These are phyloP conservation scores for Tetrax tetrax DNA, from an alignment of 2,113 vertebrate genomes.

Conservation along the genomic window DNA sequence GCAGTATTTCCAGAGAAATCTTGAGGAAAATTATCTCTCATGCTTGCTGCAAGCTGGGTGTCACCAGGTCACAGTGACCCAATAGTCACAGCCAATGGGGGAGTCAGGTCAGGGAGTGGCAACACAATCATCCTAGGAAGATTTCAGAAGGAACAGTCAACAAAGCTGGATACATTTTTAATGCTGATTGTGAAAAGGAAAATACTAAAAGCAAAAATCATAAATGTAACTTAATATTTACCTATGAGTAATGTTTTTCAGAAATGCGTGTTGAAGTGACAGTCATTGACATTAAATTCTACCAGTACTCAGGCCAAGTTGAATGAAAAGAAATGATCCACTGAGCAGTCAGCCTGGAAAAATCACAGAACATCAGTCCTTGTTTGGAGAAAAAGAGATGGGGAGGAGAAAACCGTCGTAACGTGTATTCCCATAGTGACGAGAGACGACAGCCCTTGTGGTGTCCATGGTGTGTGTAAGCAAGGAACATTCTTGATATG, in stretches of 20 bases:
- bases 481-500: not conserved
- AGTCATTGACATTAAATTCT: not conserved
- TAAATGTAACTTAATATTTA: not conserved
- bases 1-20: not conserved
- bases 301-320: not conserved
- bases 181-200: not conserved
- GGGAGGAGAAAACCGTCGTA: not conserved
- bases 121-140: not conserved
- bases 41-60: not conserved
- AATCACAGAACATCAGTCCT: not conserved
- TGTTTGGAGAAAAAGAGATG: not conserved
- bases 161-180: not conserved
- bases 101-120: not conserved
- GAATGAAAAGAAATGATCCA: not conserved
- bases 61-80: not conserved
- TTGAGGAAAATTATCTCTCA: not conserved
- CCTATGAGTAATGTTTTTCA: not conserved
- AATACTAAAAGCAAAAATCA: not conserved
- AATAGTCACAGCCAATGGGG: not conserved
- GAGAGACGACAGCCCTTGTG: not conserved
- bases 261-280: not conserved
- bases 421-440: constrained; percentile 36
- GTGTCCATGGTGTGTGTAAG: constrained; percentile 26
- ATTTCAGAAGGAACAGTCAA: not conserved
- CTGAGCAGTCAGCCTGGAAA: not conserved